Conservation (phyloP, 2,113 vertebrate genomes). For the Chrysemys picta region DNA sequence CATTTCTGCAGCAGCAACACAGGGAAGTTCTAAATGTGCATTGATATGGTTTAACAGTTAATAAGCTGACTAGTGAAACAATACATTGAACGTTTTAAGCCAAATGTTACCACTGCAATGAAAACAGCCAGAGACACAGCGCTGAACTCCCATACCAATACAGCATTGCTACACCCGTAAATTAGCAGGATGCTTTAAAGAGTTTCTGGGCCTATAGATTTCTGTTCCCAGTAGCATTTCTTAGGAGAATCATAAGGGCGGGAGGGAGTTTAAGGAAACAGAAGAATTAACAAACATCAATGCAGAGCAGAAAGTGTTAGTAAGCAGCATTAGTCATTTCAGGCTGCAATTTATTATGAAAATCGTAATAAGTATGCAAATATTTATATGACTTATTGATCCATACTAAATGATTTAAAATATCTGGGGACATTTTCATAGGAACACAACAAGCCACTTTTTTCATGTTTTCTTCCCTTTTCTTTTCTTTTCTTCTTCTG, state of each 20-base stretch:
- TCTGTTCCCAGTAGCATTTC: neutral
- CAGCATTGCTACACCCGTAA: neutral
- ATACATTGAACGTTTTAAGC: neutral
- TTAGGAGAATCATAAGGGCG: neutral
- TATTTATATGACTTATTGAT: neutral
- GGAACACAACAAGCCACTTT: neutral
- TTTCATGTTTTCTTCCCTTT: neutral
- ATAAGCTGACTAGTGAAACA: neutral
- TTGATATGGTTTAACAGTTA: constrained; percentile 7
- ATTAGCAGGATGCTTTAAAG: neutral
- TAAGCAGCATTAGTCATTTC: neutral
- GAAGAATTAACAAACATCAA: neutral
- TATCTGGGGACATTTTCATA: neutral
- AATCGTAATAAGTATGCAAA: neutral
- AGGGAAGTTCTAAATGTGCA: neutral
- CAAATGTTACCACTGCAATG: neutral
- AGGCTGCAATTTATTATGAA: neutral
- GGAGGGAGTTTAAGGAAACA: neutral
- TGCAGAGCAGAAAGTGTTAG: neutral
- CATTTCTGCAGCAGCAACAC: neutral
- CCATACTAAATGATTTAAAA: neutral
- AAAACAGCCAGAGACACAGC: neutral
- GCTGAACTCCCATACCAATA: neutral
- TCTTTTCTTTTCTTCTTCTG: neutral
- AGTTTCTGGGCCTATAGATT: neutral